A percentile compares a stretch with the other conserved stretches of the same genome.
Evolutionary conservation across 1,140 invertebrate genomes (phyloP).

Genomic region (Calephelis virginiensis): DNA sequence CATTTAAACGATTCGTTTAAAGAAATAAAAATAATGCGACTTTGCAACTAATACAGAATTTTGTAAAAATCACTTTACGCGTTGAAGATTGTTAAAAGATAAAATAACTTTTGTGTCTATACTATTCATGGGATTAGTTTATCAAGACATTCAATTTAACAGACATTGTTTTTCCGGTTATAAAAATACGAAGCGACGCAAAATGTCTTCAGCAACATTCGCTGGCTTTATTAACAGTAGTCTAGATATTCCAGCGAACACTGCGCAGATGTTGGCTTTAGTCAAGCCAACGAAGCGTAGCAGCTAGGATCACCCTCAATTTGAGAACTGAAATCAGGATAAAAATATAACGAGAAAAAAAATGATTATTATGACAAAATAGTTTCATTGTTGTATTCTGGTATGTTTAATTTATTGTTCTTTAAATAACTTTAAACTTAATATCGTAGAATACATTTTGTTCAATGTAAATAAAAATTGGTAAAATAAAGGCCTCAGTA

Average conservation of each 20-base stretch:
- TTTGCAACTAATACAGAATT: no score
- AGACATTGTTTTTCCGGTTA: constrained; percentile 3
- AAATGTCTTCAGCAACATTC: constrained; percentile 17
- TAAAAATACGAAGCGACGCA: constrained; percentile 11
- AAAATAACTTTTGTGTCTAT: no score
- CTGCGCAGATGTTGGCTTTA: constrained; percentile 29
- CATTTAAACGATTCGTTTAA: no score
- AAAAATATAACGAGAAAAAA: neutral
- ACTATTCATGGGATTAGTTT: neutral
- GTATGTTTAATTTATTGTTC: no score
- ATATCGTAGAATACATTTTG: no score
- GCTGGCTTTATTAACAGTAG: constrained; percentile 20
- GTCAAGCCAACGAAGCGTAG: constrained; percentile 24
- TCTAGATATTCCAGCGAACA: constrained; percentile 21
- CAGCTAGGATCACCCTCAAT: neutral
- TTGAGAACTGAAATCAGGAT: neutral
- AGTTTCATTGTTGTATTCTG: no score
- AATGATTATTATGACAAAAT: no score
- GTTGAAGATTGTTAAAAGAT: neutral
- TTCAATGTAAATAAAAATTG: no score
- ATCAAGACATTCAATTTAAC: constrained; percentile 7
- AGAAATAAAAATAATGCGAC: no score
- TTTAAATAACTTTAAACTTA: no score
- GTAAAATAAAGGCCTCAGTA: no score
- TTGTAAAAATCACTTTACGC: neutral